Base-by-base conservation (phyloP, 2,888 invertebrate genomes). In the Hylaea fasciaria region DNA sequence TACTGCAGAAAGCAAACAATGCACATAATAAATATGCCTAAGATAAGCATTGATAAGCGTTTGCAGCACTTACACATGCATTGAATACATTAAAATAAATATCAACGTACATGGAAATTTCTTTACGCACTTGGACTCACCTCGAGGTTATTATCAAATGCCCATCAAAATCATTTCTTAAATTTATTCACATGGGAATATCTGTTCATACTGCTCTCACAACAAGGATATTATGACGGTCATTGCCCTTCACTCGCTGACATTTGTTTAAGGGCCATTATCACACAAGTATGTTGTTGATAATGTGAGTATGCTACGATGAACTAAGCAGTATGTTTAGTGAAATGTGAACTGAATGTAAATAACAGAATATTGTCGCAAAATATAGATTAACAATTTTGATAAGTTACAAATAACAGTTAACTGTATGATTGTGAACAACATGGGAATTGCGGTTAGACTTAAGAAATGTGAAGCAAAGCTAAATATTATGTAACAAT, bases 231-330 rank as follows among this genome's bases (percentile, higher is more conserved):
- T 65, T 59, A 61, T 16, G 51, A 29, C 69, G 78, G 78, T 81
- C 82, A 74, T 65, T 69, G 82, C 64, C 72, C 79, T 72, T 45
- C 48, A 52, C 61, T 61, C 52, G 65, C 58, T 71, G 70, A 70
- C 66, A 72, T 73, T 71, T 72, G 70, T 74, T 76, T 71, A 77
- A 74, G 77, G 68, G 72, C 69, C 57, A 69, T 66, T 65, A 70
- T 69, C 72, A 71, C 57, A 63, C 62, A 57, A 67, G 54, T 62
- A 60, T 55, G 46, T 58, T 58, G 57, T 48, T 64, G 65, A 63
- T 66, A 69, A 68, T 54, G 62, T 54, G 45, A 62, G 48, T 52
- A 22, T 35, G 9, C 11, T 11, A 37, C 5, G 37, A 32, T 7
- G 32, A 32, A 32, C 32, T 7, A 7, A 10, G 32, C 32, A 32